Evolutionary conservation across 1,140 invertebrate species (phyloP), one percentile per base, ranked within the genome.

Genomic region (Laupala kohalensis): DNA sequence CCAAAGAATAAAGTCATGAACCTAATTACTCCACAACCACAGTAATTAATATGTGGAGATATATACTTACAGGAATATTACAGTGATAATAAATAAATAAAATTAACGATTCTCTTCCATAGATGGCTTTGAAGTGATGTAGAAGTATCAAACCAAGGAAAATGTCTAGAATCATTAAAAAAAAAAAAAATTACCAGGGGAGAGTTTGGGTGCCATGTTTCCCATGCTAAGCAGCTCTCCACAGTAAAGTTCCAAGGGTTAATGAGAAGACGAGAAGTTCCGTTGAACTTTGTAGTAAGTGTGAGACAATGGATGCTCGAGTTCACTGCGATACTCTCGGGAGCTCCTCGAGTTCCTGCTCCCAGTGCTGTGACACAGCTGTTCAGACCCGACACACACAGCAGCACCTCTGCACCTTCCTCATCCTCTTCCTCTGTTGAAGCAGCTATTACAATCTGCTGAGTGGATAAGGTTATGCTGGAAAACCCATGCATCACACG

Each of bases 201-300:
- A 53, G 37, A 53, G 37, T 53, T 53, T 19, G 19, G 37, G 37
- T 53, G 67, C 84, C 86, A 89, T 25, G 83, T 80, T 76, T 88
- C 83, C 84, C 86, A 86, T 67, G 84, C 77, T 23, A 87, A 74
- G 63, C 80, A 83, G 4, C 82, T 72, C 1, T 82, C 82, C 12
- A 84, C 71, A 25, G 80, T 82, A 28, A 84, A 80, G 62, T 80
- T 84, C 83, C 86, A 87, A 4, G 88, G 87, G 75, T 86, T 87
- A 13, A 89, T 73, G 2, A 89, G 70, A 0, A 86, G 76, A 73
- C 81, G 82, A 3, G 79, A 78, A 25, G 79, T 79, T 9, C 74
- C 76, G 19, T 82, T 78, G 23, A 80, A 76, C 3, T 78, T 75
- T 3, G 82, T 78, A 6, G 84, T 82, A 4, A 88, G 65, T 23